A percentile compares a stretch with the other conserved stretches of the same genome.
phyloP scores from a whole-genome alignment of 2,797 vertebrate species.

The Mergus octosetaceus region DNA sequence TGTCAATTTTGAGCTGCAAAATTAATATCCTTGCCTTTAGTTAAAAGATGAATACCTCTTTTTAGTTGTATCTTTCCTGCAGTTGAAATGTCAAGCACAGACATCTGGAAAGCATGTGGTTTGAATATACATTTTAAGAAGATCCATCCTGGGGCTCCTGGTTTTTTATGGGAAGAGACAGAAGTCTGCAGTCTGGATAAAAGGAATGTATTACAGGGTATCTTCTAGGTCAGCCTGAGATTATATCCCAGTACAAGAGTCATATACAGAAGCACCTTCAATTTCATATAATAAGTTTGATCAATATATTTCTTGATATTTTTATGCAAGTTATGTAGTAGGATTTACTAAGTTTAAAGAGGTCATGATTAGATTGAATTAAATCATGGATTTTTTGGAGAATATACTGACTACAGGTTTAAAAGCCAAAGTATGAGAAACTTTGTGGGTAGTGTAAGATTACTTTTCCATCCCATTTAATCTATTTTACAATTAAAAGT shows the following conservation, averaged over 20 bases:
- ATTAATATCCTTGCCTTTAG: slow-evolving; percentile 55
- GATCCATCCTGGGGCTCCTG: not conserved
- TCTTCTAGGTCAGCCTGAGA: not conserved
- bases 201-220: not conserved
- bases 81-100: slow-evolving; percentile 51
- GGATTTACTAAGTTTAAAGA: not conserved
- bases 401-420: not conserved
- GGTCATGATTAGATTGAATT: not conserved
- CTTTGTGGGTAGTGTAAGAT: not conserved
- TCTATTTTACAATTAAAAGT: not conserved
- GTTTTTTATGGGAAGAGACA: slow-evolving; percentile 26
- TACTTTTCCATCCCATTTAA: not conserved
- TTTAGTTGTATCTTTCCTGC: slow-evolving; percentile 26
- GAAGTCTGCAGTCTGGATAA: not conserved
- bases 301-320: not conserved
- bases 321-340: not conserved
- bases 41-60: slow-evolving; percentile 53
- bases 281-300: not conserved
- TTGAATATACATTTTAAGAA: slow-evolving; percentile 13
- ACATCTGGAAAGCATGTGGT: slow-evolving; percentile 41
- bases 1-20: slow-evolving; percentile 52
- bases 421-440: not conserved
- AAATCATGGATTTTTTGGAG: not conserved
- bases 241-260: not conserved
- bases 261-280: not conserved